Evolutionary conservation across 2,797 vertebrate genomes (phyloP).

Genomic region (Garrulus glandarius): DNA sequence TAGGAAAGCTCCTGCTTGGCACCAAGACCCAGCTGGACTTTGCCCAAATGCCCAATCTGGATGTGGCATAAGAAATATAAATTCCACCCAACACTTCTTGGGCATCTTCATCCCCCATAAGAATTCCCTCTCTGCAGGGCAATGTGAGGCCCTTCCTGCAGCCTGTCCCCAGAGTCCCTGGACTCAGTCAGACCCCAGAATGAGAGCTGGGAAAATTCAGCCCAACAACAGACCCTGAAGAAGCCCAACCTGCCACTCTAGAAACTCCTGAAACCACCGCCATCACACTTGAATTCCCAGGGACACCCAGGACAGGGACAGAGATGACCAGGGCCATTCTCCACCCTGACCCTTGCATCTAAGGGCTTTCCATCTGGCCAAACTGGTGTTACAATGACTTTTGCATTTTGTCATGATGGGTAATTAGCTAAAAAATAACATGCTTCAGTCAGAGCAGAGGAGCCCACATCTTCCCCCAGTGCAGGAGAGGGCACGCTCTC

Average conservation of each 20-base stretch:
- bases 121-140: background rate
- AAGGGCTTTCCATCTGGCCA: background rate
- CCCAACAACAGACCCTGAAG: background rate
- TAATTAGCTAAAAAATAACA: background rate
- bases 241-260: background rate
- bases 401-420: background rate
- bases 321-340: background rate
- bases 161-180: background rate
- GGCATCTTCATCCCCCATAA: fast-evolving
- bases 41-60: background rate
- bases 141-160: background rate
- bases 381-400: fast-evolving
- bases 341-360: background rate
- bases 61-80: background rate
- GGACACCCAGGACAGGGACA: background rate
- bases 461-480: background rate
- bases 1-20: background rate
- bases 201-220: background rate
- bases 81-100: background rate
- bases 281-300: background rate
- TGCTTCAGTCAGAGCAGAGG: background rate
- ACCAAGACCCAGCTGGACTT: fast-evolving
- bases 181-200: background rate
- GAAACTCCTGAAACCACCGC: background rate
- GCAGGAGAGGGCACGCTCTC: background rate